Conservation (phyloP, 1,140 invertebrate genomes). For the Pinna nobilis region DNA sequence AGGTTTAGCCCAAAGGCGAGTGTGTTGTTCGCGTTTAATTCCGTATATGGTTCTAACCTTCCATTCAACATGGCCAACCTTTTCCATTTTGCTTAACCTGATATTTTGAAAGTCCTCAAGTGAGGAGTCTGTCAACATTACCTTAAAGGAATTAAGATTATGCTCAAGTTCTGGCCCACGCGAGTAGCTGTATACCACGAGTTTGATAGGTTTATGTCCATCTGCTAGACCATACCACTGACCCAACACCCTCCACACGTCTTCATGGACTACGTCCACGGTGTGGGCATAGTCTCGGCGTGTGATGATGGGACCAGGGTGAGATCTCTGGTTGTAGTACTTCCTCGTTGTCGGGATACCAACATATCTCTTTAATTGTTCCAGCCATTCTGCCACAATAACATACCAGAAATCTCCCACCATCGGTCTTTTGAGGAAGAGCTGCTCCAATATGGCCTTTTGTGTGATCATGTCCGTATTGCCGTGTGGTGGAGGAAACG, state of each 20-base stretch:
- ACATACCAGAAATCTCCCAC: conserved; percentile 72
- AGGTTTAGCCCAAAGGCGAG: conserved; percentile 66
- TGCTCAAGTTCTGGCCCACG: conserved; percentile 68
- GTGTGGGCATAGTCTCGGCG: conserved; percentile 68
- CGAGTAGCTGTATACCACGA: conserved; percentile 68
- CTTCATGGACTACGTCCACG: conserved; percentile 69
- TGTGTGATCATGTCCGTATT: conserved; percentile 65
- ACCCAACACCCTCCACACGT: conserved; percentile 67
- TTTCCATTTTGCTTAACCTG: conserved; percentile 71
- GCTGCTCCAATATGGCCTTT: conserved; percentile 60
- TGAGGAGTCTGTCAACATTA: conserved; percentile 61
- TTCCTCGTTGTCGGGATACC: conserved; percentile 63
- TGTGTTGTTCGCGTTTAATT: conserved; percentile 49
- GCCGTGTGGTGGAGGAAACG: conserved; percentile 34
- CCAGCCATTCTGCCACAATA: conserved; percentile 68
- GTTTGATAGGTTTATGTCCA: conserved; percentile 66
- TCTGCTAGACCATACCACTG: conserved; percentile 71
- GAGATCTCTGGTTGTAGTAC: conserved; percentile 62
- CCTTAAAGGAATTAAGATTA: conserved; percentile 69
- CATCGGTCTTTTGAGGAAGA: conserved; percentile 60
- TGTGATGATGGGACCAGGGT: conserved; percentile 66
- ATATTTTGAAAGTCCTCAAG: conserved; percentile 69
- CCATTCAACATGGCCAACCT: conserved; percentile 68
- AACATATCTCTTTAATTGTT: conserved; percentile 67
- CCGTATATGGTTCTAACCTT: conserved; percentile 60